A percentile compares a stretch with the other conserved stretches of the same genome.
phyloP scores from a whole-genome alignment of 2,113 vertebrate species.

The Coturnix japonica region DNA sequence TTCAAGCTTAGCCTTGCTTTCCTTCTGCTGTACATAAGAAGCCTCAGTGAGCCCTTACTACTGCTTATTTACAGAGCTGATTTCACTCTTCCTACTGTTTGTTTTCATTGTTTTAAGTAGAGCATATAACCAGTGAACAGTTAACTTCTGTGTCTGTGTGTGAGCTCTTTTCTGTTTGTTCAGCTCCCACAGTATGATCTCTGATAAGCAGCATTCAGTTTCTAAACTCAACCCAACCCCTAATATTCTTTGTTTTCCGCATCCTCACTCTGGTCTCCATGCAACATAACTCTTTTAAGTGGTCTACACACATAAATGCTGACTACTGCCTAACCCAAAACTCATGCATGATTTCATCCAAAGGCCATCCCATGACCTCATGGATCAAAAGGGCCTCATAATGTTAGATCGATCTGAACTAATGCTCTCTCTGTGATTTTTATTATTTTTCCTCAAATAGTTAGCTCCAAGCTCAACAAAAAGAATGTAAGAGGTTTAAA shows the following conservation, averaged over 20 bases:
- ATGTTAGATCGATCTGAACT: neutral
- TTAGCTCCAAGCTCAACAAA: neutral
- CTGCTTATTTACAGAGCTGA: neutral
- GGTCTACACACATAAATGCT: neutral
- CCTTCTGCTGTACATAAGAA: slow-evolving; percentile 60
- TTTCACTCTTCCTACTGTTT: neutral
- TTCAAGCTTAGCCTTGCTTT: slow-evolving; percentile 43
- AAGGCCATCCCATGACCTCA: neutral
- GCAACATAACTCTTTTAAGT: neutral
- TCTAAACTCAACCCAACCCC: neutral
- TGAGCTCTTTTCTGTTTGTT: neutral
- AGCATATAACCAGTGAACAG: neutral
- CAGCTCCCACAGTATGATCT: neutral
- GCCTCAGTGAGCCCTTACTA: slow-evolving; percentile 24
- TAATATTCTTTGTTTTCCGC: neutral
- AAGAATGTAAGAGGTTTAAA: neutral
- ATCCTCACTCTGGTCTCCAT: neutral
- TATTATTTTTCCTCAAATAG: neutral
- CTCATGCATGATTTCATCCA: neutral
- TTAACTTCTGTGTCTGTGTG: neutral
- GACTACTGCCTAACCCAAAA: neutral
- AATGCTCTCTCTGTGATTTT: neutral
- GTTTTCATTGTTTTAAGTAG: neutral
- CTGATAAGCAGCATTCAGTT: neutral
- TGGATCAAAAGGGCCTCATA: neutral